Base-by-base conservation (phyloP, 37 sponge, comb jelly and placozoan genomes). In the Oscarella lobularis region DNA sequence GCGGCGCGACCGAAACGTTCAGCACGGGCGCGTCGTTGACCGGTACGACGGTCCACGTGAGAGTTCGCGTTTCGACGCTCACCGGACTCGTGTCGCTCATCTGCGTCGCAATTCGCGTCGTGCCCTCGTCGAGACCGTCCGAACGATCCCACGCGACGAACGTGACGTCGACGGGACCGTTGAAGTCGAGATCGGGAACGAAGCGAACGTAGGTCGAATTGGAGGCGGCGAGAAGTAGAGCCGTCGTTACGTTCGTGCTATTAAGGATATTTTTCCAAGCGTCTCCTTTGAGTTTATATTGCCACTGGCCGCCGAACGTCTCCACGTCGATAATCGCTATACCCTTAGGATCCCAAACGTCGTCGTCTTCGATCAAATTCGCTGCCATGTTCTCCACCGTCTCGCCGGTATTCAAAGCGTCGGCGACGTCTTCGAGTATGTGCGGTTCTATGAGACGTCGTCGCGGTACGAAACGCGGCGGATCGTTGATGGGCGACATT, bases 1-100 rank as follows among this genome's bases (percentile, higher is more conserved):
- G 14, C 1, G 80, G 76, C 39, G 77, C 80, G 32, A 78, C 38
- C 31, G 69, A 39, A 0, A 40, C 31, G 33, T 86, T 78, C 5
- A 93, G 37, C 6, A 88, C 83, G n/a, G 94, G 94, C 38, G 94
- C 85, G 83, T 93, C 90, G 66, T 93, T 93, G 3, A 93, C 87
- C 2, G 94, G 85, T 31, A 89, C 76, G 0, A 93, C 75, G 69
- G 67, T 33, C 14, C 87, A 34, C 31, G 75, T 77, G 33, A 93
- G 35, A 1, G 78, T 77, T 31, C 85, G 78, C 2, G 76, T 74
- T 27, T 87, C 85, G 2, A 37, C 36, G 66, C 94, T 86, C 67
- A 89, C 86, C 27, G 94, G 74, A 69, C 85, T 80, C 9, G 78
- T 78, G 3, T 40, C 67, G 37, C 60, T 65, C 1, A 30, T 67